These are phyloP conservation scores for Poeciliopsis presidionis DNA, from an alignment of 2,797 vertebrate genomes.

Conservation along the genomic window DNA sequence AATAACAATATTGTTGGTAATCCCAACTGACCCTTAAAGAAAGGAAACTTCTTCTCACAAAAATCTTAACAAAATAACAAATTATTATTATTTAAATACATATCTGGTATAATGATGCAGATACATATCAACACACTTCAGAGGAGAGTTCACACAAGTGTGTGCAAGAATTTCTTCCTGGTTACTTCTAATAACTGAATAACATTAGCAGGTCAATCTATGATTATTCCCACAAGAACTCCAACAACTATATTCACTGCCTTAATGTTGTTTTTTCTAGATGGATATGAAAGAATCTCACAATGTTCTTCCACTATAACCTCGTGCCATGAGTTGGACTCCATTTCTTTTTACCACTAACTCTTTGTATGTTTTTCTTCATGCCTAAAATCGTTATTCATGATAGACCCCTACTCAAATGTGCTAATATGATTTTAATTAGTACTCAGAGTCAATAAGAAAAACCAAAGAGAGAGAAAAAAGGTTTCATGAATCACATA, in stretches of 20 bases:
- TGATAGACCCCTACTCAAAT: background rate
- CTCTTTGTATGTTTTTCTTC: background rate
- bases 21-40: too few species aligned
- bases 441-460: background rate
- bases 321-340: background rate
- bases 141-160: background rate
- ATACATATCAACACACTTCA: background rate
- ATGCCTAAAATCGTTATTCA: background rate
- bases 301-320: background rate
- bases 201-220: background rate
- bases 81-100: too few species aligned
- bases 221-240: background rate
- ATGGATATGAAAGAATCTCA: background rate
- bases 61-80: too few species aligned
- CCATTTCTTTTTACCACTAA: background rate
- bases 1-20: too few species aligned
- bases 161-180: background rate
- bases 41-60: too few species aligned
- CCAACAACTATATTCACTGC: background rate
- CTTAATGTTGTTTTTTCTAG: background rate
- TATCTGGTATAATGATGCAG: background rate
- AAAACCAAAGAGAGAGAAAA: background rate
- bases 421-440: background rate
- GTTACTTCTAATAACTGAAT: background rate
- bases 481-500: conserved; percentile 35